Evolutionary conservation across 2,888 invertebrate genomes (phyloP).

Genomic region (Drosophila leonis): DNA sequence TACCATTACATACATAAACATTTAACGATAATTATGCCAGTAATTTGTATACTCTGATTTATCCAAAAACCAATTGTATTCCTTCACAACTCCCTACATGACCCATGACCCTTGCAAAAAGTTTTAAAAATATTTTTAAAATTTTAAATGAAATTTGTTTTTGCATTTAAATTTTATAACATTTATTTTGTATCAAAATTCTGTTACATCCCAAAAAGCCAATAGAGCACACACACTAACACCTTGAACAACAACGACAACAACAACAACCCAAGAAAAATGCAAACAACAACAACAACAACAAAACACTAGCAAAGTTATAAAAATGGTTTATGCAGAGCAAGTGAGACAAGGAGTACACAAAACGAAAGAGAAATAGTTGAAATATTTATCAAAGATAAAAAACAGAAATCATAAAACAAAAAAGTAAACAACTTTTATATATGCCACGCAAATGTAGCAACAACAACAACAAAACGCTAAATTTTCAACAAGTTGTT

Average conservation of each 20-base stretch:
- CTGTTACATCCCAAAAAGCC: conserved; percentile 21
- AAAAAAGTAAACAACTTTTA: conserved; percentile 19
- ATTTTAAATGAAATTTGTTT: conserved; percentile 33
- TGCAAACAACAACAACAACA: too few species aligned
- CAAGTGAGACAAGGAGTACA: conserved; percentile 6
- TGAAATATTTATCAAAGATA: conserved; percentile 50
- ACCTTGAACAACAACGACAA: conserved; percentile 36
- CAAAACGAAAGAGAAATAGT: conserved; percentile 42
- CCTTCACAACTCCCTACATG: not conserved
- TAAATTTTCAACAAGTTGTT: conserved; percentile 55
- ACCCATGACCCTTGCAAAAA: too few species aligned
- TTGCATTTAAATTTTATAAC: conserved; percentile 38
- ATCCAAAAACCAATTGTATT: conserved; percentile 14
- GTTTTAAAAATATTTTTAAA: conserved; percentile 5
- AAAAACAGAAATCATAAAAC: conserved; percentile 7
- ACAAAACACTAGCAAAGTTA: conserved; percentile 3
- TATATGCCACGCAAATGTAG: conserved; percentile 31
- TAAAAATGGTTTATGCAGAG: conserved; percentile 21
- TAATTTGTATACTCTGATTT: conserved; percentile 14
- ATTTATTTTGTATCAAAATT: conserved; percentile 72
- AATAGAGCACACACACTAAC: conserved; percentile 4
- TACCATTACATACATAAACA: conserved; percentile 1
- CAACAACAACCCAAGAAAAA: conserved; percentile 2
- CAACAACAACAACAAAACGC: conserved; percentile 33
- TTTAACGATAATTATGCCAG: conserved; percentile 22